Base-by-base conservation (phyloP, 2,888 invertebrate species). In the Gari tellinella region DNA sequence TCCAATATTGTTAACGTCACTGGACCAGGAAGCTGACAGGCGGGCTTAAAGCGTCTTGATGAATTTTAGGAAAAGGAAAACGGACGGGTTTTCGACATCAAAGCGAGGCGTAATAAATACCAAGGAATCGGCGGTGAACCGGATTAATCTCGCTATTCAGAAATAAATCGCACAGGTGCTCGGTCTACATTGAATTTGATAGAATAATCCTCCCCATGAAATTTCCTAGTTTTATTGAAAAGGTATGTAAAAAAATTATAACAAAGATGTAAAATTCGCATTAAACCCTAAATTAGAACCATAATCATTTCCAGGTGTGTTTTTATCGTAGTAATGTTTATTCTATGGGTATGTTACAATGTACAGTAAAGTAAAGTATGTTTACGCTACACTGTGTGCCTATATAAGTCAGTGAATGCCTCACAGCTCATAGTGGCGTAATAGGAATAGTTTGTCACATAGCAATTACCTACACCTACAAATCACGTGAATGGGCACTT, bases 121-220 rank as follows among this genome's bases (percentile, higher is more conserved):
- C 73, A 46, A 60, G 67, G 63, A 67, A 63, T 43, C 53, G 21
- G 31, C 58, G 60, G 58, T 60, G 73, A 64, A 73, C 67, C 73
- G 46, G 53, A 57, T 60, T 73, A 73, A 73, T 73, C 58, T 46
- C 25, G 40, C 37, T 51, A 38, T 55, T 55, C 38, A 73, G 63
- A 66, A 58, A 55, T 63, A 67, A 67, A 63, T 21, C 46, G 53
- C 67, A 58, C 67, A 73, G 73, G 73, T 73, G 73, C 62, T 53
- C 52, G 37, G 26, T 25, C 63, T 49, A 61, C 23, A 12, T 15
- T 25, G 17, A 3, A 31, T 51, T 51, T 51, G 12, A 51, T 26
- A 17, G 51, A 1, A n/a, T 51, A 25, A 23, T 51, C 17, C 12
- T n/a, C 26, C 8, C 2, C 51, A 14, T 51, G 26, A 25, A n/a